Base-by-base conservation (phyloP, 2,888 invertebrate genomes). In the Epistrophe eligans region DNA sequence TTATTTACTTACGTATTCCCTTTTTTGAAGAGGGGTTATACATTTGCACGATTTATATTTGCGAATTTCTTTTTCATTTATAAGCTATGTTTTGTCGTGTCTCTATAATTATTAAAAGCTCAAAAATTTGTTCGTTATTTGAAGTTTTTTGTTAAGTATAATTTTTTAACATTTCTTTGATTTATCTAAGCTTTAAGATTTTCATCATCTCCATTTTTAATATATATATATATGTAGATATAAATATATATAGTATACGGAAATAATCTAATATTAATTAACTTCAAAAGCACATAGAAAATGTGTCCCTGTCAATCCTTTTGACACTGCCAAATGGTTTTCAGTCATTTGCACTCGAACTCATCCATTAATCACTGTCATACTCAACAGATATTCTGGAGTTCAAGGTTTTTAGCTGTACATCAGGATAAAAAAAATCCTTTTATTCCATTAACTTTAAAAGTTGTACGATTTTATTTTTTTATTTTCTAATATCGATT, bases 361-460 rank as follows among this genome's bases (percentile, higher is more conserved):
- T 52, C 52, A 38, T 40, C 28, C 72, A 83, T 83, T 83, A 67
- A 79, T 83, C 83, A 83, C 32, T 73, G 73, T 72, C 77, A 73
- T 17, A 77, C 71, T 52, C 72, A 58, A 64, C n/a, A 64, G 67
- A 10, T 62, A 24, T 45, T 45, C 32, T 40, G 3, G 28, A 52
- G n/a, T 40, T 55, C 45, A 73, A 72, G 17, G 35, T 11, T 73
- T 28, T 64, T 43, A 58, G 17, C 55, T 48, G 6, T 48, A 13
- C 5, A 13, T 1, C 6, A 6, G 4, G 24, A 24, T 24, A 40
- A 13, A 62, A 6, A 52, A 70, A 82, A 57, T 48, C 64, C 71
- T 82, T 82, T 72, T 43, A 72, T 57, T 43, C 40, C 52, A 58
- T 70, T 71, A 60, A 60, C 55, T 24, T 28, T 24, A 19, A 60